Conservation (phyloP, 2,888 invertebrate genomes). For the Protodeltote pygarga region DNA sequence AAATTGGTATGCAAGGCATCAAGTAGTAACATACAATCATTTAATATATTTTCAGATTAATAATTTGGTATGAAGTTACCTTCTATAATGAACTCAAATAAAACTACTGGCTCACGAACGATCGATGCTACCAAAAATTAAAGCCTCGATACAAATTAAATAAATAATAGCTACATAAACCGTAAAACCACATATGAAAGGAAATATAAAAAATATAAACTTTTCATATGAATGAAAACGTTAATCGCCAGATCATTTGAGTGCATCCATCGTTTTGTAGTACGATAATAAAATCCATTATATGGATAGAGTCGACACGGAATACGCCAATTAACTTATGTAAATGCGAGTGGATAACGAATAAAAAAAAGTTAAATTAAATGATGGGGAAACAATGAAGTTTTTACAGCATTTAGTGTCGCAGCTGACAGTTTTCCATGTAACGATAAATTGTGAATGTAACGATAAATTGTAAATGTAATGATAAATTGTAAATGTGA, state of each 20-base stretch:
- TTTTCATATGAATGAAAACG: slow-evolving; percentile 16
- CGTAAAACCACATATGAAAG: neutral
- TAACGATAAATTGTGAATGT: no score
- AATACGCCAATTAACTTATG: slow-evolving; percentile 52
- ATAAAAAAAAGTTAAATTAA: slow-evolving; percentile 21
- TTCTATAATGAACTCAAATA: no score
- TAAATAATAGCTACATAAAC: neutral
- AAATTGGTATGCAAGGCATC: no score
- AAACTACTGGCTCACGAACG: no score
- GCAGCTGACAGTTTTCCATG: slow-evolving; percentile 8
- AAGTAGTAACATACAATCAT: no score
- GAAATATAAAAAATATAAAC: slow-evolving; percentile 2
- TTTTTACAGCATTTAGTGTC: slow-evolving; percentile 17
- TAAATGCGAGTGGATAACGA: slow-evolving; percentile 38
- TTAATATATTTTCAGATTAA: no score
- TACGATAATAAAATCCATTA: slow-evolving; percentile 50
- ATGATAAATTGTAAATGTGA: no score
- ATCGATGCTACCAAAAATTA: no score
- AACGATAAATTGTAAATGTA: no score
- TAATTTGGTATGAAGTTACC: no score
- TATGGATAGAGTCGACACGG: slow-evolving; percentile 42
- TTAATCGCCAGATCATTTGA: slow-evolving; percentile 40
- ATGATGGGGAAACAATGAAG: slow-evolving; percentile 24
- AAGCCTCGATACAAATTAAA: slow-evolving; percentile 2
- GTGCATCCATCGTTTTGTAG: slow-evolving; percentile 31